Evolutionary conservation across 2,797 vertebrate genomes (phyloP), one percentile per base, ranked within the genome.

Genomic region (Eutrigla gurnardus): DNA sequence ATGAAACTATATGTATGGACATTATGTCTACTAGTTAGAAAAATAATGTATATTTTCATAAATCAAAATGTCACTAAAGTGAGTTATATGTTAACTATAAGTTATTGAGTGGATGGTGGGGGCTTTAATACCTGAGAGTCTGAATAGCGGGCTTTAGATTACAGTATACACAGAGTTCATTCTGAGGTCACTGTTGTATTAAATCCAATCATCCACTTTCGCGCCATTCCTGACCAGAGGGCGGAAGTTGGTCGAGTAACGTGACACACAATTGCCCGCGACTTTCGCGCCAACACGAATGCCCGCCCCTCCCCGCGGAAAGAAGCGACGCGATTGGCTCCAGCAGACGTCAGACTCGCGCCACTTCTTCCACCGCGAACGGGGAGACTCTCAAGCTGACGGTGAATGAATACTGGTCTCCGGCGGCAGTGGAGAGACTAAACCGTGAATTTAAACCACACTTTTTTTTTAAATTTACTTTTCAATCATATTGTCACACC

Each of bases 221-320:
- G 90, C 94, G 93, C 93, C 92, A 89, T 79, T 88, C 60, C 47
- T 73, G 49, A 83, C 54, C 63, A 47, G 61, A 4, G 46, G 73
- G 36, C 65, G 90, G 91, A 93, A 91, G 89, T 79, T 39, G 7
- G 4, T 3, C 0, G 5, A 35, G 42, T 83, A 94, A 95, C 69
- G 84, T 95, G 93, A 89, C 13, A 0, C 2, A 0, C 2, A 4
- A 7, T 66, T 0, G 10, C 50, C 78, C 40, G 36, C 73, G 65
- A 55, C 67, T 94, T 94, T 96, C 95, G 91, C 95, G 95, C 95
- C 94, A 95, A 52, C 62, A 1, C 4, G 0, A 75, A 80, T 47
- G 18, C 87, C 91, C 93, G 78, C 94, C 95, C 35, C 70, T n/a
- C 36, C 0, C 2, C 0, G 4, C 46, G 13, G 63, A 80, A 78